Evolutionary conservation across 2,797 vertebrate genomes (phyloP).

Genomic region (Sardinella longiceps): DNA sequence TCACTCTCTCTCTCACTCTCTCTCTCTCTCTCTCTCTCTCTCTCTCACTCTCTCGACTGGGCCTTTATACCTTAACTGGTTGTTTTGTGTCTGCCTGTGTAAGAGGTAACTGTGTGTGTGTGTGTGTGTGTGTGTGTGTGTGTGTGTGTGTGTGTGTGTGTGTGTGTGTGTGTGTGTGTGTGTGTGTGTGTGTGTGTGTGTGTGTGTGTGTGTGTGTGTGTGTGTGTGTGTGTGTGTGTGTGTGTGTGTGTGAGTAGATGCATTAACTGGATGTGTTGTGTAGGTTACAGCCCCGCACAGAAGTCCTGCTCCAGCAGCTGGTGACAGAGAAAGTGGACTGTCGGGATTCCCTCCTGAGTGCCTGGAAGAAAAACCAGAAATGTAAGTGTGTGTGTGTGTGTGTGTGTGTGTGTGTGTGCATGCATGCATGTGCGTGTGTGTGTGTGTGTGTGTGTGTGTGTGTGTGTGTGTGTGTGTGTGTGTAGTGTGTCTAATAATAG

Average conservation of each 20-base stretch:
- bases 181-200: constrained; percentile 6
- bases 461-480: too few species aligned
- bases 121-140: not conserved
- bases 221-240: too few species aligned
- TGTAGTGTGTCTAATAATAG: too few species aligned
- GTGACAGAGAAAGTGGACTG: constrained; percentile 80
- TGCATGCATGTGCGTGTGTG: too few species aligned
- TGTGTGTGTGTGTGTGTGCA: not conserved
- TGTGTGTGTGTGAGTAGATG: not conserved
- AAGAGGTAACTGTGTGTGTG: too few species aligned
- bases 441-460: too few species aligned
- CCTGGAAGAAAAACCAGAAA: constrained; percentile 83
- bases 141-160: not conserved
- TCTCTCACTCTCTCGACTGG: too few species aligned
- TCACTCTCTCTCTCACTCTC: too few species aligned
- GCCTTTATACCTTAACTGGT: too few species aligned
- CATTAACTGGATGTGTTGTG: constrained; percentile 11
- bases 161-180: constrained; percentile 15
- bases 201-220: not conserved
- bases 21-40: too few species aligned
- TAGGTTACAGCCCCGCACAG: constrained; percentile 93
- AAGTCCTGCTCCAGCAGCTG: constrained; percentile 82
- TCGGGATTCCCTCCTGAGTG: constrained; percentile 74
- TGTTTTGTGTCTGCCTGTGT: too few species aligned
- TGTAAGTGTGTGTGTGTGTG: constrained; percentile 75